Conservation (phyloP, 2,888 invertebrate genomes). For the Antitype chi region DNA sequence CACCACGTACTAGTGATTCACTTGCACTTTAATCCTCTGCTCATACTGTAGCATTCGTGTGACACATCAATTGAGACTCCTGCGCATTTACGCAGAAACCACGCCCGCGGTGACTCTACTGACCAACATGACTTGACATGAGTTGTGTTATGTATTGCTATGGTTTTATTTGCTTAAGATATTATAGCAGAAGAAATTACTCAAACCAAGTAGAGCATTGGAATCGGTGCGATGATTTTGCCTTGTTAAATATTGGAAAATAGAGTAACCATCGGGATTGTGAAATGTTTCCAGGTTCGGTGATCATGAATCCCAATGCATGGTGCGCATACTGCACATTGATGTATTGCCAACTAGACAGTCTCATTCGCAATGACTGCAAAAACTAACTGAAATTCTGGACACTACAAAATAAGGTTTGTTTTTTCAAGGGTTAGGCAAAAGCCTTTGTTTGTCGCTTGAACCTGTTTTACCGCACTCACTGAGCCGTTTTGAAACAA, state of each 20-base stretch:
- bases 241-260: neutral
- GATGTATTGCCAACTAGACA: neutral
- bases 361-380: neutral
- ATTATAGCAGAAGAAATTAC: too few relatives aligned
- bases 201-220: neutral
- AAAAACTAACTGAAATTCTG: neutral
- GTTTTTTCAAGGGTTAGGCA: too few relatives aligned
- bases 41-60: neutral
- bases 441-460: too few relatives aligned
- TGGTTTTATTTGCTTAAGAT: neutral
- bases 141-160: neutral
- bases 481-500: too few relatives aligned
- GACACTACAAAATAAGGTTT: too few relatives aligned
- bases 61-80: conserved; percentile 20
- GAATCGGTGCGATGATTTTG: neutral
- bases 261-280: neutral
- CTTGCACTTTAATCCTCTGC: neutral
- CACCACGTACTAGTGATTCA: neutral
- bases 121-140: neutral
- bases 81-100: conserved; percentile 14
- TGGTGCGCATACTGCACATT: neutral
- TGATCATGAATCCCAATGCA: neutral
- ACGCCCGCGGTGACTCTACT: neutral
- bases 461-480: too few relatives aligned
- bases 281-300: neutral